Base-by-base conservation (phyloP, 2,888 invertebrate species). In the Zygaena filipendulae region DNA sequence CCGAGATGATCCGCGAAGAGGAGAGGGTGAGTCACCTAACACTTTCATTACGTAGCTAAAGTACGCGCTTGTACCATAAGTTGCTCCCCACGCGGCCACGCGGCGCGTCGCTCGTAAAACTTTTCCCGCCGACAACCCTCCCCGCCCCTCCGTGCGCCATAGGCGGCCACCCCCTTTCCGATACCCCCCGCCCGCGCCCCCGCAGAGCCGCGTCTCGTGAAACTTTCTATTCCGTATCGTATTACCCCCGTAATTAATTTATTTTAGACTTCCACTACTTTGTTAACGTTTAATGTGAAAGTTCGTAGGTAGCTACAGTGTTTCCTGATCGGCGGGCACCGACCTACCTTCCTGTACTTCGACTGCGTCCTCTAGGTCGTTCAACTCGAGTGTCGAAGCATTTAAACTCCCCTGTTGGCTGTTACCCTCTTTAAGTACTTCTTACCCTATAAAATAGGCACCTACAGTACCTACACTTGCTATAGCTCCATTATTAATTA, bases 1-100 rank as follows among this genome's bases (percentile, higher is more conserved):
- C 93, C 39, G 95, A 95, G 84, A 94, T 95, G 93, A 95, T 95
- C 64, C 90, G 94, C 67, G 95, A 95, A 85, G 95, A 95, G 82
- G 94, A 94, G 84, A 84, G 94, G 91, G 94, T 94, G 71, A 92
- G 93, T 91, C 30, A 28, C 23, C 11, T 22, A 13, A 12, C 21
- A 12, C 21, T 13, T 20, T n/a, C n/a, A n/a, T 25, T 11, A 6
- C n/a, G n/a, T n/a, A n/a, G n/a, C n/a, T n/a, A n/a, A n/a, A n/a
- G n/a, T 16, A 12, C 19, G 23, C 11, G 13, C 16, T 16, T 16
- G 16, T 16, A 16, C 19, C n/a, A 16, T 16, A 16, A 16, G 7
- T 16, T 16, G 4, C 16, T 7, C 10, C 21, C 11, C 29, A 13
- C 18, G 10, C n/a, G n/a, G n/a, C 31, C 21, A 20, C 36, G 13